Base-by-base conservation (phyloP, 1,140 invertebrate species). In the Ylistrum balloti region DNA sequence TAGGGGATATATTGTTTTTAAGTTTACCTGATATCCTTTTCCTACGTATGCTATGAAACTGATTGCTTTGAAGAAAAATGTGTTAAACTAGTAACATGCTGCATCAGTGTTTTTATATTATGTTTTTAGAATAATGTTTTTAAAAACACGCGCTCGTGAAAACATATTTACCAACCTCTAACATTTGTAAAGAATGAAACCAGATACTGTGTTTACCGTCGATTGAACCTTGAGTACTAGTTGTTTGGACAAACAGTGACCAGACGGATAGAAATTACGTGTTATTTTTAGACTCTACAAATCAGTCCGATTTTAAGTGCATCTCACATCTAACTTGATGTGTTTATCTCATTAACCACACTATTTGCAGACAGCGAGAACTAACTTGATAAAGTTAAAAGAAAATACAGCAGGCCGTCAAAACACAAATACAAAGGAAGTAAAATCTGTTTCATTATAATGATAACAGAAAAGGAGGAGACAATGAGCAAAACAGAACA, bases 231-330 rank as follows among this genome's bases (percentile, higher is more conserved):
- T 9, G 56, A 74, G 56, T 11, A 74, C 56, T 28, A 74, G 56
- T 74, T 74, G 56, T 74, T 28, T 74, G 56, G 56, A 74, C 56
- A 74, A n/a, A 74, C 56, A 74, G 56, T 74, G 56, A 74, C 56
- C 56, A 74, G 56, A 74, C 56, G 17, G 22, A 74, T 17, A 45
- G 1, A 74, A 22, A 74, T n/a, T 74, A 74, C 2, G 56, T 74
- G 56, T n/a, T 74, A 74, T 74, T 28, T 28, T 74, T 74, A 74
- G 56, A 74, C n/a, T 74, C 22, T n/a, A 74, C 56, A 74, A n/a
- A 74, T 74, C 56, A 74, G n/a, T 74, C 28, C n/a, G 56, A 74
- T 74, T 9, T 22, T 20, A 28, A 74, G 56, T 74, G 22, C 56
- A 74, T 11, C 22, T 74, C n/a, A 74, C 56, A 74, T 17, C 22